Conservation (phyloP, 1,140 invertebrate species). For the Ooceraea biroi region DNA sequence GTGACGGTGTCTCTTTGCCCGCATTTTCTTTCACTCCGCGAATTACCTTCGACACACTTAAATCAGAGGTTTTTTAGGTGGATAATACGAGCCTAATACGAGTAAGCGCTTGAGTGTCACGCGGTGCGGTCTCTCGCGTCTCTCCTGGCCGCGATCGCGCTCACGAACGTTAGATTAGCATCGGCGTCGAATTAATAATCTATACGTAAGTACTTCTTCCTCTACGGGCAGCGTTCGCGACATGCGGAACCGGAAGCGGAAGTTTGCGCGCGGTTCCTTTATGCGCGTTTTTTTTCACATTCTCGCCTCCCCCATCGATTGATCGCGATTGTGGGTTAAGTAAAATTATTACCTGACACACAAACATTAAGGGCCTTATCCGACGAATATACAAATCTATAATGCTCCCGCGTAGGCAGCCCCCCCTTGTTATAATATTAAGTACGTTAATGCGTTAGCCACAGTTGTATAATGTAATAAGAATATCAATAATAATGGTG, state of each 20-base stretch:
- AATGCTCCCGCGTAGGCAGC: conserved; percentile 60
- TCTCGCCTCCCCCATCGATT: background rate
- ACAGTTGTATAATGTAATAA: conserved; percentile 68
- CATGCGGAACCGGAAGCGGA: conserved; percentile 69
- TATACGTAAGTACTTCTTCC: conserved; percentile 61
- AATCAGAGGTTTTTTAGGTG: conserved; percentile 27
- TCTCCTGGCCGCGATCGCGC: conserved; percentile 62
- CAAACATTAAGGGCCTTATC: conserved; percentile 80
- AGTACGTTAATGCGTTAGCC: conserved; percentile 64
- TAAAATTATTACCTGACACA: conserved; percentile 78
- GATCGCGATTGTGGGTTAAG: conserved; percentile 73
- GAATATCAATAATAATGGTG: conserved; percentile 72
- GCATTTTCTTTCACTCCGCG: conserved; percentile 7
- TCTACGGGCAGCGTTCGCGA: conserved; percentile 66
- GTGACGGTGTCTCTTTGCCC: too few relatives aligned
- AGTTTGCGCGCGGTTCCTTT: conserved; percentile 71
- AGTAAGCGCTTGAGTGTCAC: conserved; percentile 51
- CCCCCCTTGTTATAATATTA: conserved; percentile 63
- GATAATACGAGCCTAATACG: conserved; percentile 52
- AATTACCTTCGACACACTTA: conserved; percentile 19
- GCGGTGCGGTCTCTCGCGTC: background rate
- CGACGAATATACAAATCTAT: conserved; percentile 84
- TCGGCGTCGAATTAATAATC: conserved; percentile 53
- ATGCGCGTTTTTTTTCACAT: too few relatives aligned
- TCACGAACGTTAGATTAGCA: conserved; percentile 61